Conservation (phyloP, 2,888 invertebrate genomes). For the Cephalotes varians region DNA sequence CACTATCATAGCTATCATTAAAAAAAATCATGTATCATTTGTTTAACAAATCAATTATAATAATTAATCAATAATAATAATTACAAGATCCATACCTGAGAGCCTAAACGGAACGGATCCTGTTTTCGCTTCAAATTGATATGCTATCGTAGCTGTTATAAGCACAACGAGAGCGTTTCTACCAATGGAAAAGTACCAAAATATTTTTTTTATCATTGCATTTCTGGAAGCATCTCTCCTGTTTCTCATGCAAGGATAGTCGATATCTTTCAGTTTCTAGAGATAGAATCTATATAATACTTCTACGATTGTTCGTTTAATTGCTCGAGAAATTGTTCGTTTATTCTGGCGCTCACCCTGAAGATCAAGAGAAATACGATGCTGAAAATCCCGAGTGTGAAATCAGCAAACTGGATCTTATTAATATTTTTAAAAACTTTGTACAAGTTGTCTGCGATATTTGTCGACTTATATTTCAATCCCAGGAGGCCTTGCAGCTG, state of each 20-base stretch:
- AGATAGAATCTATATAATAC: slow-evolving; percentile 28
- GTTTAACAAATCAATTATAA: background rate
- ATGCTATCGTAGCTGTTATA: slow-evolving; percentile 89
- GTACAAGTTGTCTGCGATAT: slow-evolving; percentile 91
- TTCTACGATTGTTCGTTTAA: background rate
- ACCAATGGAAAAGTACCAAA: slow-evolving; percentile 92
- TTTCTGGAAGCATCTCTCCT: slow-evolving; percentile 80
- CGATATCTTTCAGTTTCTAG: slow-evolving; percentile 89
- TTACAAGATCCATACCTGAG: slow-evolving; percentile 73
- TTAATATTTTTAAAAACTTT: slow-evolving; percentile 90
- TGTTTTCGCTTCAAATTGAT: slow-evolving; percentile 70
- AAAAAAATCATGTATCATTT: background rate
- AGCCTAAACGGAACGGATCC: slow-evolving; percentile 88
- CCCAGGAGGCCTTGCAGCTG: slow-evolving; percentile 93
- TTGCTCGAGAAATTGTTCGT: background rate
- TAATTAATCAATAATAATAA: background rate
- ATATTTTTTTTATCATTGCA: slow-evolving; percentile 86
- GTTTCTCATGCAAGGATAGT: slow-evolving; percentile 28
- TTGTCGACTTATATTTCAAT: slow-evolving; percentile 90
- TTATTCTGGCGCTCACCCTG: slow-evolving; percentile 88
- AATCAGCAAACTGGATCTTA: slow-evolving; percentile 90
- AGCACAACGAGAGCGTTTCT: slow-evolving; percentile 93
- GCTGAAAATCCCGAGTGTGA: slow-evolving; percentile 90
- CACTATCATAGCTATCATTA: background rate
- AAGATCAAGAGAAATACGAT: slow-evolving; percentile 91